Evolutionary conservation across 2,113 vertebrate species (phyloP).

Genomic region (human): DNA sequence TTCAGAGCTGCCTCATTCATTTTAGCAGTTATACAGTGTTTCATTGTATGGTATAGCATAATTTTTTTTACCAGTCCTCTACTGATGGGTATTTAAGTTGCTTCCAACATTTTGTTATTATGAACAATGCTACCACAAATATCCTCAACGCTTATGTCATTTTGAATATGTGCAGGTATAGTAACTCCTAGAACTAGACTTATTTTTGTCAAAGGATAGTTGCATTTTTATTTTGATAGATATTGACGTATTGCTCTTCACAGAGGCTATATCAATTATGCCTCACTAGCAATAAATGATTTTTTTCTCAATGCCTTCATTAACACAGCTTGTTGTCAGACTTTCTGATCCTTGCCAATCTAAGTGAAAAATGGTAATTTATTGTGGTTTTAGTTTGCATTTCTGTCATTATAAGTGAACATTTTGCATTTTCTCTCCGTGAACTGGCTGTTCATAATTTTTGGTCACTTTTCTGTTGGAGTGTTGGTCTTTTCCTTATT

Average conservation of each 20-base stretch:
- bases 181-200: background rate
- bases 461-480: background rate
- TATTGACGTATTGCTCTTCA: background rate
- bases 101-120: constrained; percentile 1
- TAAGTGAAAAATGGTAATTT: constrained; percentile 4
- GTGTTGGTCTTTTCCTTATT: background rate
- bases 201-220: background rate
- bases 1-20: background rate
- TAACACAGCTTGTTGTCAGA: background rate
- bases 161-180: background rate
- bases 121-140: background rate
- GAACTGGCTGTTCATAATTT: background rate
- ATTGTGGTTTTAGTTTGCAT: background rate
- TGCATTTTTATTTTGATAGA: background rate
- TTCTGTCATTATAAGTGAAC: background rate
- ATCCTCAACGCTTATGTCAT: background rate
- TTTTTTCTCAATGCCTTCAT: background rate
- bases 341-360: background rate
- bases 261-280: background rate
- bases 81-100: background rate
- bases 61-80: background rate
- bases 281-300: background rate
- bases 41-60: background rate
- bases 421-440: background rate
- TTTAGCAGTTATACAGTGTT: background rate